Base-by-base conservation (phyloP, 1,140 invertebrate species). In the Brachionus rubens region DNA sequence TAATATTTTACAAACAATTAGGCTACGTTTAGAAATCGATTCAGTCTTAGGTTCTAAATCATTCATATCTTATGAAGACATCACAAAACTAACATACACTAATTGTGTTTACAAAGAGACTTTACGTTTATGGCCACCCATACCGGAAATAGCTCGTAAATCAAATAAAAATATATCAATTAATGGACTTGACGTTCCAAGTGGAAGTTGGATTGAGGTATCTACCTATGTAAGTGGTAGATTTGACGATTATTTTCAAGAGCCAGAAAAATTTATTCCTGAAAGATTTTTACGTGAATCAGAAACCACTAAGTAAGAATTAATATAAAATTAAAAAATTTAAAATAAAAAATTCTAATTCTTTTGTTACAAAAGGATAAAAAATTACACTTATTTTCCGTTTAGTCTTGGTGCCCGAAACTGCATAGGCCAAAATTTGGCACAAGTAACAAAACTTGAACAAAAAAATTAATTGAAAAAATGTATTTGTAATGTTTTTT, bases 321-420 rank as follows among this genome's bases (percentile, higher is more conserved):
- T 43, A 2, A 1, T 14, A 21, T 46, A 14, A 14, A 46, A 3
- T 46, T 16, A 43, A 65, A 65, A 26, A 43, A 30, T 65, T 24
- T 43, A 24, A 21, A 26, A 28, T 24, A 24, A 19, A 9, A 1
- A 21, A 9, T 7, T 26, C 26, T 46, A 36, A 24, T 24, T 43
- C 3, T 7, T 19, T 36, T 14, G 9, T 46, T n/a, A 14, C n/a
- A 14, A 41, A 65, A 65, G 59, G 16, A 72, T 72, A 10, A 54
- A 48, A 21, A 72, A 72, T 50, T 72, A 72, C 47, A 72, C 68
- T n/a, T 72, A 72, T 72, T 72, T 72, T 41, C 68, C 68, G 2
- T 72, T 72, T 24, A 72, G 68, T 26, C 21, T 72, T 16, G 68
- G 68, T 14, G 46, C 68, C 3, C n/a, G 68, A 48, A 72, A 54